Evolutionary conservation across 2,888 invertebrate genomes (phyloP).

Genomic region (Orgyia antiqua): DNA sequence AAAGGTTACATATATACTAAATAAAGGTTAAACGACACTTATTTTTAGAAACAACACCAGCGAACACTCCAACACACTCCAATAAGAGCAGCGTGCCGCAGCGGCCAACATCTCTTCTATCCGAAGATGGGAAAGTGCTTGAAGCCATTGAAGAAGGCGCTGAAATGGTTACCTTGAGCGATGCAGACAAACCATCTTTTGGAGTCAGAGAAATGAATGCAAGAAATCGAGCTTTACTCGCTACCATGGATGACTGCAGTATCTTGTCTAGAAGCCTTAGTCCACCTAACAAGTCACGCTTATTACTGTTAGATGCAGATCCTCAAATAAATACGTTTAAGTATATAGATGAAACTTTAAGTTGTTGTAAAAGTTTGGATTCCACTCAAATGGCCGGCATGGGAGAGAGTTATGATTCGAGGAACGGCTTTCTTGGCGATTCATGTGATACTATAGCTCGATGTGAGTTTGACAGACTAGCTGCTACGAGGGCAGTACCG

Average conservation of each 20-base stretch:
- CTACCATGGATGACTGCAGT: slow-evolving; percentile 75
- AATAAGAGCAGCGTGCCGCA: slow-evolving; percentile 47
- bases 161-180: slow-evolving; percentile 82
- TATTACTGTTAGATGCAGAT: slow-evolving; percentile 67
- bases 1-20: too few relatives aligned
- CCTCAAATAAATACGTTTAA: slow-evolving; percentile 79
- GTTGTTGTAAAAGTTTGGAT: slow-evolving; percentile 70
- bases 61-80: slow-evolving; percentile 65
- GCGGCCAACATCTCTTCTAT: slow-evolving; percentile 81
- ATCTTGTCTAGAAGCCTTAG: slow-evolving; percentile 68
- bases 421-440: slow-evolving; percentile 64
- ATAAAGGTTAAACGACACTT: too few relatives aligned
- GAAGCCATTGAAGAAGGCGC: slow-evolving; percentile 84
- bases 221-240: slow-evolving; percentile 68
- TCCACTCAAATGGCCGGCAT: slow-evolving; percentile 68
- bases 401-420: slow-evolving; percentile 71
- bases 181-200: slow-evolving; percentile 60
- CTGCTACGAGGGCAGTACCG: slow-evolving; percentile 39
- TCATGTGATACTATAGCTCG: slow-evolving; percentile 69
- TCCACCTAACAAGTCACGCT: slow-evolving; percentile 60
- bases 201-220: slow-evolving; percentile 69
- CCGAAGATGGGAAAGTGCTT: slow-evolving; percentile 80
- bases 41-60: slow-evolving; percentile 63
- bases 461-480: slow-evolving; percentile 57
- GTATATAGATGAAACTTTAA: slow-evolving; percentile 79